Evolutionary conservation across 1,140 invertebrate species (phyloP).

Genomic region (Leucophenga varia): DNA sequence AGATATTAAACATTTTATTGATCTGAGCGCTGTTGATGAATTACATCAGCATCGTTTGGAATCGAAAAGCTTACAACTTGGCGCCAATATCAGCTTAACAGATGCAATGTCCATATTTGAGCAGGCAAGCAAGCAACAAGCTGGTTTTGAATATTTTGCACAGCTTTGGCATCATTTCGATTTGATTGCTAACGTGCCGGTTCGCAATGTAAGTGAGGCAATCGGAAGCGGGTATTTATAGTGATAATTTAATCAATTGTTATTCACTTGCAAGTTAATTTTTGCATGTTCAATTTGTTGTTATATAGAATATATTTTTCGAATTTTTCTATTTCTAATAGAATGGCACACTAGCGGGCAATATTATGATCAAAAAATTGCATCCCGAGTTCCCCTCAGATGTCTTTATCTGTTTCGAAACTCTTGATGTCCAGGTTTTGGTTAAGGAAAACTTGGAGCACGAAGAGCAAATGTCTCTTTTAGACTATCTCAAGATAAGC

Average conservation of each 20-base stretch:
- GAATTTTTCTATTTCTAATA: conserved; percentile 5
- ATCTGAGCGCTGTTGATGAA: conserved; percentile 68
- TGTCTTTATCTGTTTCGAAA: conserved; percentile 71
- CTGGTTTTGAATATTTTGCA: conserved; percentile 59
- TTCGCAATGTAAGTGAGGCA: conserved; percentile 66
- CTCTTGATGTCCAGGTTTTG: conserved; percentile 61
- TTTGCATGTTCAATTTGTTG: background rate
- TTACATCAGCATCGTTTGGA: conserved; percentile 57
- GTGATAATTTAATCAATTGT: too few relatives aligned
- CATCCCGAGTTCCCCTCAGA: conserved; percentile 75
- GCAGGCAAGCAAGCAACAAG: conserved; percentile 55
- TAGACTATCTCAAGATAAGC: conserved; percentile 24
- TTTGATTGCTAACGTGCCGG: conserved; percentile 70
- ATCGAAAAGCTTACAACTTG: conserved; percentile 59
- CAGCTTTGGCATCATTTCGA: conserved; percentile 62
- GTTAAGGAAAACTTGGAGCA: conserved; percentile 14
- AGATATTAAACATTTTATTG: conserved; percentile 66
- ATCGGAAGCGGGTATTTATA: too few relatives aligned
- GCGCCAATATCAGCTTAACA: conserved; percentile 67
- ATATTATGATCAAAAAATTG: conserved; percentile 74
- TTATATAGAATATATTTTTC: background rate
- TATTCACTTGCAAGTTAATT: too few relatives aligned
- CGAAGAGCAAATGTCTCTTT: conserved; percentile 28
- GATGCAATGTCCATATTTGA: conserved; percentile 65
- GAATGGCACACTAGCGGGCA: conserved; percentile 73